Conservation (phyloP, 64 coral and sea anemone genomes). For the Actinia tenebrosa region DNA sequence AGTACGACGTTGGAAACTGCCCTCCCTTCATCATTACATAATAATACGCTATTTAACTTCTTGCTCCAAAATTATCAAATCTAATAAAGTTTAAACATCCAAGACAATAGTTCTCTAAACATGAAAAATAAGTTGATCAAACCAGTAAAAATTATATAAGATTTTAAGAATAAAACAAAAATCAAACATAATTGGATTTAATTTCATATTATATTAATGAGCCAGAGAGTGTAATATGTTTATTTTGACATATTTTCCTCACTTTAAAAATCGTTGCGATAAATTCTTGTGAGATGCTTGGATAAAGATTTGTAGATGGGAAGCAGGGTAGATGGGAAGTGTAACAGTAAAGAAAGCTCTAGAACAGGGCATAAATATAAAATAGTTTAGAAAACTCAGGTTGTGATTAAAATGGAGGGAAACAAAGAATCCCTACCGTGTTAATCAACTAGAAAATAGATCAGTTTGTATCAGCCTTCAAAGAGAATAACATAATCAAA, state of each 20-base stretch:
- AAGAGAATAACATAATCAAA: not conserved
- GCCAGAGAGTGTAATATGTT: not conserved
- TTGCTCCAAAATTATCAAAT: not conserved
- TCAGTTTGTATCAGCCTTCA: not conserved
- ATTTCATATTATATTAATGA: not conserved
- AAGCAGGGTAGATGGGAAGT: too few species aligned
- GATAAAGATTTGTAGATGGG: too few species aligned
- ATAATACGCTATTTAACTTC: not conserved
- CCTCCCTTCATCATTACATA: not conserved
- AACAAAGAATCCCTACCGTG: not conserved
- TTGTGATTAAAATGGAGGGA: not conserved
- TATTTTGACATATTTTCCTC: not conserved
- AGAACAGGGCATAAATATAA: not conserved
- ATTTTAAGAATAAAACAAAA: not conserved
- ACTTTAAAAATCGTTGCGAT: not conserved
- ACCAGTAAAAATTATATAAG: not conserved
- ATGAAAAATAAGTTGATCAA: not conserved
- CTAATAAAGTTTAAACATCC: not conserved
- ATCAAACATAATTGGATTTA: not conserved
- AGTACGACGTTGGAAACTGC: not conserved
- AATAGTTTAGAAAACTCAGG: not conserved
- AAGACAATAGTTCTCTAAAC: not conserved
- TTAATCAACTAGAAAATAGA: constrained; percentile 4
- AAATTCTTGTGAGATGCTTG: too few species aligned
- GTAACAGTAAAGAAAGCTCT: not conserved